Percentiles rank a stretch among this genome's conserved stretches.
These are phyloP conservation scores for Macropus fuliginosus DNA, from an alignment of 2,797 vertebrate genomes.

Conservation along the genomic window DNA sequence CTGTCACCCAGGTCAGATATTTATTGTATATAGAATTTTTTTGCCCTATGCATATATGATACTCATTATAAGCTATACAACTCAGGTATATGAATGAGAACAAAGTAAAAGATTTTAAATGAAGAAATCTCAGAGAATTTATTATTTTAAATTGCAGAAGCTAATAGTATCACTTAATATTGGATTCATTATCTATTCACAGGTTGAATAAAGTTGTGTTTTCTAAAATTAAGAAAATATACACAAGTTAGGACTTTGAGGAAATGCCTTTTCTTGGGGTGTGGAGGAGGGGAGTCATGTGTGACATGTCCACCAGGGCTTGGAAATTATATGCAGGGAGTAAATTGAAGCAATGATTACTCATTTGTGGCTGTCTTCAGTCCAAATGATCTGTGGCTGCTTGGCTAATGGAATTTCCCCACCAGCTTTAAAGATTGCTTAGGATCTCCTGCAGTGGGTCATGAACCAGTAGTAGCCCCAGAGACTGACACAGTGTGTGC, in stretches of 20 bases:
- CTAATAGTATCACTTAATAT: background rate
- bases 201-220: background rate
- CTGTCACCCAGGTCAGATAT: constrained; percentile 17
- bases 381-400: background rate
- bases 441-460: background rate
- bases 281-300: background rate
- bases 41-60: background rate
- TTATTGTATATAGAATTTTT: background rate
- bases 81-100: background rate
- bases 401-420: background rate
- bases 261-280: background rate
- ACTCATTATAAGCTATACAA: constrained; percentile 19
- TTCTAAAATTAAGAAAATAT: constrained; percentile 30
- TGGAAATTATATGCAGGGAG: constrained; percentile 9
- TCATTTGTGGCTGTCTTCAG: background rate
- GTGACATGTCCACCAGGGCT: background rate
- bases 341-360: background rate
- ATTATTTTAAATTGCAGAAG: constrained; percentile 1
- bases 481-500: background rate
- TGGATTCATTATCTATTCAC: background rate
- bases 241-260: background rate
- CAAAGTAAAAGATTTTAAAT: background rate
- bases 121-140: background rate
- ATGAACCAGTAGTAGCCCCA: background rate
- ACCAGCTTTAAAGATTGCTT: background rate